Conservation (phyloP, 2,888 invertebrate genomes). For the Zygothrica quintamaculata region DNA sequence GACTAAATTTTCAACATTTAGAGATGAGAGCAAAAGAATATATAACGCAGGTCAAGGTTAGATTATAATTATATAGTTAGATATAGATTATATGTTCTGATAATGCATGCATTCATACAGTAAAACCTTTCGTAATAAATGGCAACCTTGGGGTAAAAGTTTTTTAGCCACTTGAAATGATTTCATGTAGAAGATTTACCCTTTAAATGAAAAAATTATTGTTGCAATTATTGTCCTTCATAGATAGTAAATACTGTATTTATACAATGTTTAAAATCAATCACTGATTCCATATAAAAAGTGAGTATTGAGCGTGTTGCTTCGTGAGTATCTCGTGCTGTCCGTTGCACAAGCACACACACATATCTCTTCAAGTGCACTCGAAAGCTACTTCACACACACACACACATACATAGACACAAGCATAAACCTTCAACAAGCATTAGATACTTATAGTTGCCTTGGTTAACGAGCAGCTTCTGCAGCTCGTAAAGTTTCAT, state of each 20-base stretch:
- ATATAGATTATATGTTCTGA: neutral
- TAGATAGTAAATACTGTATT: too few relatives aligned
- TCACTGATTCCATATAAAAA: too few relatives aligned
- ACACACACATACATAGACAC: constrained; percentile 9
- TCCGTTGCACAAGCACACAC: neutral
- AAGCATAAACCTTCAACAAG: constrained; percentile 20
- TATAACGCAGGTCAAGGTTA: neutral
- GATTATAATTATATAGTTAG: too few relatives aligned
- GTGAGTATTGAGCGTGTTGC: too few relatives aligned
- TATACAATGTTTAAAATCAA: too few relatives aligned
- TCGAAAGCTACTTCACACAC: neutral
- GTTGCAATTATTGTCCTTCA: too few relatives aligned
- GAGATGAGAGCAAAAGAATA: constrained; percentile 8
- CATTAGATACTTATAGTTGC: constrained; percentile 52
- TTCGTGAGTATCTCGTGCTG: constrained; percentile 6
- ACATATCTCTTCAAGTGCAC: neutral
- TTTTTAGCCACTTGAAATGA: too few relatives aligned
- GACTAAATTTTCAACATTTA: constrained; percentile 34
- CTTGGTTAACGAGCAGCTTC: constrained; percentile 46
- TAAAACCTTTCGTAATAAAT: too few relatives aligned
- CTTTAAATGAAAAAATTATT: too few relatives aligned
- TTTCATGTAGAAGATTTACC: too few relatives aligned
- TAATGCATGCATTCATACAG: too few relatives aligned
- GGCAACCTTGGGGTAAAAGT: too few relatives aligned
- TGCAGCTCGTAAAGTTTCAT: constrained; percentile 54